Conservation (phyloP, 1,140 invertebrate genomes). For the Habropoda laboriosa region DNA sequence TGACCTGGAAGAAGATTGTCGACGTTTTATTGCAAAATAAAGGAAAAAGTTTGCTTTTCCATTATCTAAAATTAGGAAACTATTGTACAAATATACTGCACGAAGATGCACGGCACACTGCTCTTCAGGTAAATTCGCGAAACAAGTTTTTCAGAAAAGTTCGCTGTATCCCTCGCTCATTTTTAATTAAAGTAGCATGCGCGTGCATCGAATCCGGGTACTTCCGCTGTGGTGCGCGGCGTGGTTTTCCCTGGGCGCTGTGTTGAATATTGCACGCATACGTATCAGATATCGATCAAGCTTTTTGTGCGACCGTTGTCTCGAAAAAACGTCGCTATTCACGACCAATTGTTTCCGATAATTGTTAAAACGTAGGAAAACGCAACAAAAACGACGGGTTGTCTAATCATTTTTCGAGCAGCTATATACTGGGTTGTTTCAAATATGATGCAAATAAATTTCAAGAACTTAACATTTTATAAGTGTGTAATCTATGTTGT, state of each 20-base stretch:
- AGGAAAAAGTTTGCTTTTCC: background rate
- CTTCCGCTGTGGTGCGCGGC: background rate
- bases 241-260: background rate
- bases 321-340: background rate
- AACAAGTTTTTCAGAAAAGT: background rate
- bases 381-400: background rate
- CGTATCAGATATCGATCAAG: slow-evolving; percentile 15
- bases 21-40: background rate
- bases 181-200: slow-evolving; percentile 11
- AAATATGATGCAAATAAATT: background rate
- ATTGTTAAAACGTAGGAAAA: background rate
- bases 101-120: background rate
- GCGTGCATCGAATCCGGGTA: background rate
- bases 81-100: background rate
- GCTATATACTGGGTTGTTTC: background rate
- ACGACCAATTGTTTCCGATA: background rate
- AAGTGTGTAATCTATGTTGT: too few relatives aligned
- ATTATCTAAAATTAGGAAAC: too few relatives aligned
- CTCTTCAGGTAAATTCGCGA: too few relatives aligned
- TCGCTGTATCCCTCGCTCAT: background rate
- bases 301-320: background rate
- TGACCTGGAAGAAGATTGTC: background rate
- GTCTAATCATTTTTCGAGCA: too few relatives aligned
- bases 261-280: slow-evolving; percentile 21
- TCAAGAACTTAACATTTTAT: too few relatives aligned